phyloP scores from a whole-genome alignment of 2,797 vertebrate genomes.

The Aselliscus stoliczkanus region DNA sequence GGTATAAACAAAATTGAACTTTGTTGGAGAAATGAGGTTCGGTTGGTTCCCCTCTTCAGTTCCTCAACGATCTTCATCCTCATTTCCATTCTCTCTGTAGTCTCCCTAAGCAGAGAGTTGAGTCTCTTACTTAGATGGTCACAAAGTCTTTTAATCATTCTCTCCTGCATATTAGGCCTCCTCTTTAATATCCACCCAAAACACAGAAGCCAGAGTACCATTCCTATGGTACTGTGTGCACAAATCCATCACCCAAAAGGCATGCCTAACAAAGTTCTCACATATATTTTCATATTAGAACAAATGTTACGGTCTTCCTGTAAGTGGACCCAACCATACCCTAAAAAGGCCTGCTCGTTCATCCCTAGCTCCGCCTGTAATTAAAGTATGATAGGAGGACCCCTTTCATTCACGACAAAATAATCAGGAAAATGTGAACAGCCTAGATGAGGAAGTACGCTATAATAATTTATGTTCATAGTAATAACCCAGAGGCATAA shows the following conservation, averaged over 20 bases:
- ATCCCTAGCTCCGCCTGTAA: not conserved
- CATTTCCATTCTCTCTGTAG: not conserved
- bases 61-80: not conserved
- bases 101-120: not conserved
- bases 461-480: constrained; percentile 45
- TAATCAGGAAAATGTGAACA: constrained; percentile 16
- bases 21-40: not conserved
- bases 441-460: not conserved
- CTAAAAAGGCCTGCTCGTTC: not conserved
- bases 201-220: not conserved
- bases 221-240: not conserved
- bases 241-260: not conserved
- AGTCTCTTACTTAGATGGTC: not conserved
- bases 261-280: not conserved
- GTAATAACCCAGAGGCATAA: constrained; percentile 54
- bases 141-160: not conserved
- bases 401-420: constrained; percentile 42
- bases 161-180: not conserved
- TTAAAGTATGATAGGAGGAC: not conserved
- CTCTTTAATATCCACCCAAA: not conserved
- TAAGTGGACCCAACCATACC: not conserved
- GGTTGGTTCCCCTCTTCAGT: not conserved
- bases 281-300: not conserved
- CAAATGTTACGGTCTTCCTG: not conserved
- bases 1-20: not conserved